Conservation (phyloP, 1,140 invertebrate genomes). For the Neotoxoptera formosana region DNA sequence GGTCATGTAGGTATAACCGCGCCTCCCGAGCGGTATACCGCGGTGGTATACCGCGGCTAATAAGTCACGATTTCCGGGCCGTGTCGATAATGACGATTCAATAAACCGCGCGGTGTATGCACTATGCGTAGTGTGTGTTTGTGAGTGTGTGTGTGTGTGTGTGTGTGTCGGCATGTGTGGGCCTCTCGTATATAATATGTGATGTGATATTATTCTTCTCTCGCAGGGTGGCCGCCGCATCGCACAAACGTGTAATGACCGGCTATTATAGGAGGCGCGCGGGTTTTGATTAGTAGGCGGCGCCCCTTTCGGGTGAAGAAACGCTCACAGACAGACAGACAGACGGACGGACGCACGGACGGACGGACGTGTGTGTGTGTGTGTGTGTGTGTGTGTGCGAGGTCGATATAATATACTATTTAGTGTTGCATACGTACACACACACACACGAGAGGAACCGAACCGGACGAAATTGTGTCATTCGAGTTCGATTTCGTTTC, state of each 20-base stretch:
- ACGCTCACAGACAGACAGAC: not conserved
- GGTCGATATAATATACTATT: not conserved
- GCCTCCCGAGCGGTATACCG: not conserved
- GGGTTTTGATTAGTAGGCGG: constrained; percentile 57
- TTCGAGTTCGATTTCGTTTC: not conserved
- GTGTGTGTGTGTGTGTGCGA: not conserved
- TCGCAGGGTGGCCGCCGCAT: constrained; percentile 54
- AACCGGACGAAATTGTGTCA: constrained; percentile 28
- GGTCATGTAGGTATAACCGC: not conserved
- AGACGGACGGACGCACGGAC: not conserved
- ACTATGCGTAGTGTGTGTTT: not conserved
- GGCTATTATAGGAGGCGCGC: constrained; percentile 35
- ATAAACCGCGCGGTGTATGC: not conserved
- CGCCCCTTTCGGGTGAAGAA: constrained; percentile 40
- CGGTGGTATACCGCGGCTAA: not conserved
- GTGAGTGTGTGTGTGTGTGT: too few species aligned
- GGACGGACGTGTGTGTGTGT: too few species aligned
- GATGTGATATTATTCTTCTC: constrained; percentile 26
- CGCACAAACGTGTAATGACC: constrained; percentile 56
- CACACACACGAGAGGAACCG: not conserved
- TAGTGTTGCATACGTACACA: not conserved
- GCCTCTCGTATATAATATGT: constrained; percentile 28
- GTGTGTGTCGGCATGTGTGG: constrained; percentile 49
- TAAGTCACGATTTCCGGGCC: constrained; percentile 32
- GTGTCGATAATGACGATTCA: constrained; percentile 46